Evolutionary conservation across 2,797 vertebrate species (phyloP), one percentile per base, ranked within the genome.

Genomic region (Chromis chromis): DNA sequence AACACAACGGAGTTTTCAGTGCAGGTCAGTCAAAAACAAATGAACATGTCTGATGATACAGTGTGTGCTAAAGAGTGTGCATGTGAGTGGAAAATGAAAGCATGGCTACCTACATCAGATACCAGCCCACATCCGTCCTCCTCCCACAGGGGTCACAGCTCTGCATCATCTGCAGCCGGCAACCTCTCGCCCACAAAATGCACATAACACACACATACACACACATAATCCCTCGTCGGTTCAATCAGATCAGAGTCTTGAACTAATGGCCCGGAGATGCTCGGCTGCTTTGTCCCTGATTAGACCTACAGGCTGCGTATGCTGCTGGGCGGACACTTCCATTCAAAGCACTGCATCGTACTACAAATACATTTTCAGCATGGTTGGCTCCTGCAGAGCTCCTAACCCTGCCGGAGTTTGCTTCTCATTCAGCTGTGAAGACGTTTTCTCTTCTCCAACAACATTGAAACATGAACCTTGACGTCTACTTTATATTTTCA

Each of bases 231-330:
- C 73, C 81, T 52, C 3, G 25, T 87, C 69, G 39, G 57, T 70
- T 80, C 63, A 81, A 65, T 86, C 79, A 79, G 66, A 85, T 85
- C 84, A 82, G 67, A 74, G 57, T 27, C 52, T 63, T 66, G 55
- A 79, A 79, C 73, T 70, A 72, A 78, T 70, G 74, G 76, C 53
- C 72, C 16, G 2, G 46, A 81, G 70, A 79, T 12, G 57, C 48
- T 39, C 64, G 69, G 0, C 27, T 12, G n/a, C 44, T 39, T 74
- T 52, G 11, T 58, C 55, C 58, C 3, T 13, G 31, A 50, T 52
- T 25, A 24, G 46, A 73, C 17, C 3, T 59, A 59, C 65, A 79
- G 3, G 27, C 48, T 27, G 64, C 76, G 68, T 62, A 76, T 74
- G 78, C 69, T 69, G 55, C 70, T 12, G 36, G 66, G 21, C 40